Conservation (phyloP, 1,140 invertebrate species). For the Maconellicoccus hirsutus region DNA sequence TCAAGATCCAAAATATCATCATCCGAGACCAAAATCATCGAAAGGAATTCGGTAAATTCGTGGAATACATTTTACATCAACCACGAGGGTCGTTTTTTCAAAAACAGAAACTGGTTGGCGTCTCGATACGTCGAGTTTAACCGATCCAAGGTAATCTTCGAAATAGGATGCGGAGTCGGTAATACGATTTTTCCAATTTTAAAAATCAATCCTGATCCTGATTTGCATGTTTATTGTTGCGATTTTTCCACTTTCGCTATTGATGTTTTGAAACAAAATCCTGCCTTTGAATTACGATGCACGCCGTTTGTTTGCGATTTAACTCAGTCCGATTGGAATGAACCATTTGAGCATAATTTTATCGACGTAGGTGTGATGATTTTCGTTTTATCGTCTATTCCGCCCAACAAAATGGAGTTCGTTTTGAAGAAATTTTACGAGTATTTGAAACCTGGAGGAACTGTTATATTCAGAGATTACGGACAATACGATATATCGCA, state of each 20-base stretch:
- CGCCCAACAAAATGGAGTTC: slow-evolving; percentile 64
- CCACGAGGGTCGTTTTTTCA: slow-evolving; percentile 93
- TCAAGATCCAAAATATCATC: slow-evolving; percentile 48
- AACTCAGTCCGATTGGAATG: slow-evolving; percentile 51
- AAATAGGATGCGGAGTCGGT: slow-evolving; percentile 94
- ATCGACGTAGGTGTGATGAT: slow-evolving; percentile 85
- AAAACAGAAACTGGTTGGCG: slow-evolving; percentile 95
- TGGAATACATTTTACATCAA: slow-evolving; percentile 93
- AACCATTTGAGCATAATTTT: slow-evolving; percentile 63
- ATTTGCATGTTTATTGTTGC: slow-evolving; percentile 85
- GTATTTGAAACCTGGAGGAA: slow-evolving; percentile 84
- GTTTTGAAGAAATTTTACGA: slow-evolving; percentile 60
- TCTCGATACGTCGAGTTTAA: slow-evolving; percentile 93
- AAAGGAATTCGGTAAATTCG: slow-evolving; percentile 63
- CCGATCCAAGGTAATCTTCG: slow-evolving; percentile 43
- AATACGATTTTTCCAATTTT: slow-evolving; percentile 93
- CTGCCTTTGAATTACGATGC: slow-evolving; percentile 63
- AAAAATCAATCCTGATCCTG: slow-evolving; percentile 61
- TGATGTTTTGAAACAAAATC: slow-evolving; percentile 66
- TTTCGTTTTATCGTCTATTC: slow-evolving; percentile 90
- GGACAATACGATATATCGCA: slow-evolving; percentile 94
- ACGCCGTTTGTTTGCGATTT: slow-evolving; percentile 87
- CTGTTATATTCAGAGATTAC: slow-evolving; percentile 90
- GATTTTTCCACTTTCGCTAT: slow-evolving; percentile 92
- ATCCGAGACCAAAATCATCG: slow-evolving; percentile 55